Base-by-base conservation (phyloP, 2,113 vertebrate species). In the Corythaixoides concolor region DNA sequence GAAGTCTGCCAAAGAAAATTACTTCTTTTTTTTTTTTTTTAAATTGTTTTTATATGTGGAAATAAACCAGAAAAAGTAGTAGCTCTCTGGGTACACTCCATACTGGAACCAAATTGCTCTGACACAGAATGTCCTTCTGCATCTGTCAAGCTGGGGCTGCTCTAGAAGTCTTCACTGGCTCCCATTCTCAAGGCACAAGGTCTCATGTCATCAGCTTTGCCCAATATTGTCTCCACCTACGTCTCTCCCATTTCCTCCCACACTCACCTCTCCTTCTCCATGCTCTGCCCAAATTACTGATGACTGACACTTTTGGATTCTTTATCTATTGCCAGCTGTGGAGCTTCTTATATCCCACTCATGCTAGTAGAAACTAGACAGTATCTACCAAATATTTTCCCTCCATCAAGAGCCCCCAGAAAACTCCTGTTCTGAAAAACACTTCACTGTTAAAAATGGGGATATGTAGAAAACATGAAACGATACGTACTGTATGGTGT, bases 401-500 rank as follows among this genome's bases (percentile, higher is more conserved):
- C 21, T 66, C 22, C 52, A 47, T 67, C 52, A 67, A 55, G 66
- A 55, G 12, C 49, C 58, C 12, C 27, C 60, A 83, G 63, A 87
- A 62, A 84, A 70, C 9, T 39, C 30, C 53, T 55, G 22, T 50
- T 73, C 19, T 41, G 35, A 41, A 70, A 89, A 86, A 49, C 5
- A 11, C 2, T 28, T 30, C 45, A 63, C 12, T 50, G 15, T 47
- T 69, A 58, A 85, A 86, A 59, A 58, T 4, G 5, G 27, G 13
- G 23, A 43, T 33, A 47, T 3, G 5, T 23, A 79, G 56, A 75
- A 88, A 85, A 64, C 7, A 78, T 2, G 3, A 84, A 52, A 27
- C 39, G 3, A n/a, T 32, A 41, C 0, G 2, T 23, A 30, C 7
- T 1, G 2, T 27, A 43, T 13, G 41, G 85, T 47, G 8, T 5